Percentiles rank a stretch among this genome's conserved stretches.
These are phyloP conservation scores for Notolabrus celidotus DNA, from an alignment of 2,797 vertebrate genomes.

Conservation along the genomic window DNA sequence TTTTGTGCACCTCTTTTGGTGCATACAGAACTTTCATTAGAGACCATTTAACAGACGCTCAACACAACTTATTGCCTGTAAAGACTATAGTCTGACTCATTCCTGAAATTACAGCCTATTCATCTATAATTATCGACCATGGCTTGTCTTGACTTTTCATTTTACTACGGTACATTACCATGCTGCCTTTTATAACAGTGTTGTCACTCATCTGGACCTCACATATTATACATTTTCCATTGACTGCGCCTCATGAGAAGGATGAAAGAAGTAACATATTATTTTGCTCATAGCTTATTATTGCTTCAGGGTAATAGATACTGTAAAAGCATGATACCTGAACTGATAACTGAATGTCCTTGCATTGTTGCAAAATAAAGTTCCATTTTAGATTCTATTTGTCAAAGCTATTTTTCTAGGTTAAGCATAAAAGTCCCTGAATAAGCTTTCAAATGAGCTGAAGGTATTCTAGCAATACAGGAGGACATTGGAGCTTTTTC, in stretches of 20 bases:
- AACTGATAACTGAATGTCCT: background rate
- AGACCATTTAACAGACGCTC: slow-evolving; percentile 2
- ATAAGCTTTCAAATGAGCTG: no score
- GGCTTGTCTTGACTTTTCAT: slow-evolving; percentile 25
- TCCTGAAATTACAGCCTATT: slow-evolving; percentile 35
- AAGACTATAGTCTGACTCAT: slow-evolving; percentile 36
- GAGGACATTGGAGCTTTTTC: no score
- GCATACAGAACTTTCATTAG: slow-evolving; percentile 12
- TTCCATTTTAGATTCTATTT: background rate
- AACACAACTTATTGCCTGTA: slow-evolving; percentile 9
- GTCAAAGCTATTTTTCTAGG: background rate
- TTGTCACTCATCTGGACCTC: background rate
- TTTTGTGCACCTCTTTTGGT: slow-evolving; percentile 27
- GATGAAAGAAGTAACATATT: slow-evolving; percentile 7
- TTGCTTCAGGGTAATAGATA: background rate
- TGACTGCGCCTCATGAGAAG: background rate
- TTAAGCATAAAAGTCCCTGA: no score
- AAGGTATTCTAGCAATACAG: no score
- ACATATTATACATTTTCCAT: slow-evolving; percentile 24
- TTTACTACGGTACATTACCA: slow-evolving; percentile 28
- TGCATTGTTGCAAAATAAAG: no score
- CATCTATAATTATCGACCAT: slow-evolving; percentile 14
- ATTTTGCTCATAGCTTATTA: background rate
- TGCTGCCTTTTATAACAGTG: slow-evolving; percentile 8
- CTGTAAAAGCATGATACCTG: background rate